Evolutionary conservation across 2,888 invertebrate genomes (phyloP).

Genomic region (Hypselothyrea guttata): DNA sequence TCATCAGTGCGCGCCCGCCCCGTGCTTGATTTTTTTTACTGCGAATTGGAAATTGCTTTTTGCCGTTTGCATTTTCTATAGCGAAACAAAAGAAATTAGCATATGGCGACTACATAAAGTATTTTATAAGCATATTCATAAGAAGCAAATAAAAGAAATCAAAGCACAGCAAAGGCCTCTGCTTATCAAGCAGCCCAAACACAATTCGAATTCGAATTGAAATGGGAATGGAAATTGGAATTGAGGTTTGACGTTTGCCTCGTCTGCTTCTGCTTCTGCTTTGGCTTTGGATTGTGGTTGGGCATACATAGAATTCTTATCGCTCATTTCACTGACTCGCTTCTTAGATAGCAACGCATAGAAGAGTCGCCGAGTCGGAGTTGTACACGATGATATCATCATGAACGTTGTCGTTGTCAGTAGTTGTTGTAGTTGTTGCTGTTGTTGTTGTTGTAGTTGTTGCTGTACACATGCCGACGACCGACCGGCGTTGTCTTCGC

Average conservation of each 20-base stretch:
- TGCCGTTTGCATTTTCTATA: conserved; percentile 46
- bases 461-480: conserved; percentile 47
- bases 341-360: conserved; percentile 61
- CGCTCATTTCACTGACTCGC: conserved; percentile 37
- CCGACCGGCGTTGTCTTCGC: conserved; percentile 41
- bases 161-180: conserved; percentile 16
- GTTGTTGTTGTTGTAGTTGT: conserved; percentile 44
- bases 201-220: conserved; percentile 31
- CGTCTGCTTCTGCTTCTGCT: conserved; percentile 4
- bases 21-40: conserved; percentile 43
- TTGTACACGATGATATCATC: conserved; percentile 70
- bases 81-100: conserved; percentile 51
- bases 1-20: background rate
- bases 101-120: conserved; percentile 44
- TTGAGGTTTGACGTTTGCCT: conserved; percentile 31
- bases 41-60: conserved; percentile 69
- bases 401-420: conserved; percentile 36
- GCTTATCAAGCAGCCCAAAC: conserved; percentile 50
- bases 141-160: conserved; percentile 7
- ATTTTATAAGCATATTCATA: conserved; percentile 12
- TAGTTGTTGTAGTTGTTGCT: conserved; percentile 28
- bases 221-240: conserved; percentile 38
- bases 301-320: conserved; percentile 53
- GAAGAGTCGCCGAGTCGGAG: conserved; percentile 44
- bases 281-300: conserved; percentile 16